Evolutionary conservation across 30 jellyfish, hydroid and myxozoan genomes (phyloP), one percentile per base, ranked within the genome.

Genomic region (Chrysaora quinquecirrha): DNA sequence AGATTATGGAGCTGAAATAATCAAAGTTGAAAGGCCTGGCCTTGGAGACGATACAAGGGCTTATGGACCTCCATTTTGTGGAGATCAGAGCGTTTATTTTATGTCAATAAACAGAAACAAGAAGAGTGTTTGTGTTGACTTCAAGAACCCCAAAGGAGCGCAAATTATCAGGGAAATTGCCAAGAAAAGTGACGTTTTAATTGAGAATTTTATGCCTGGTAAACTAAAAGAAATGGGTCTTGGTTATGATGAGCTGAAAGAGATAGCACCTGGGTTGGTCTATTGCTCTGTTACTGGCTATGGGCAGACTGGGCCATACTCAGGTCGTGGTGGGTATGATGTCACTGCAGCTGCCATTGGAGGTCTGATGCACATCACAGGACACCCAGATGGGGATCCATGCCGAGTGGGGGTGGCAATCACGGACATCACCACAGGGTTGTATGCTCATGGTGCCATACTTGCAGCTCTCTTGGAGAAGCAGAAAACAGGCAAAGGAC

Each of bases 401-500:
- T 87, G 97, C 50, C 84, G 94, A 14, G 99, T 88, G 25, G 99
- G 99, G 24, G 97, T 88, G 32, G 94, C 99, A 47, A 72, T 94
- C 34, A 94, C 99, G n/a, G 99, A 94, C 52, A 94, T 94, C 62
- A 80, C 96, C 34, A 87, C 99, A 1, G 99, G 99, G 4, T 72
- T 94, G 63, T 94, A 85, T 64, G 99, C 99, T 3, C 97, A 94
- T 71, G 99, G 99, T 30, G 97, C 99, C 34, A 88, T 94, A 29
- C 27, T 87, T 58, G 96, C 99, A n/a, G 99, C 99, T 19, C 71
- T 94, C 21, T 64, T 82, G 38, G 96, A 94, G 54, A 87, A 94
- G 87, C 80, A 73, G 64, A 56, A 60, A 72, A 87, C 99, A 16
- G 95, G 95, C 23, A 70, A 29, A 46, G 99, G 99, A 12, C 48